Base-by-base conservation (phyloP, 2,888 invertebrate genomes). In the Suillia variegata region DNA sequence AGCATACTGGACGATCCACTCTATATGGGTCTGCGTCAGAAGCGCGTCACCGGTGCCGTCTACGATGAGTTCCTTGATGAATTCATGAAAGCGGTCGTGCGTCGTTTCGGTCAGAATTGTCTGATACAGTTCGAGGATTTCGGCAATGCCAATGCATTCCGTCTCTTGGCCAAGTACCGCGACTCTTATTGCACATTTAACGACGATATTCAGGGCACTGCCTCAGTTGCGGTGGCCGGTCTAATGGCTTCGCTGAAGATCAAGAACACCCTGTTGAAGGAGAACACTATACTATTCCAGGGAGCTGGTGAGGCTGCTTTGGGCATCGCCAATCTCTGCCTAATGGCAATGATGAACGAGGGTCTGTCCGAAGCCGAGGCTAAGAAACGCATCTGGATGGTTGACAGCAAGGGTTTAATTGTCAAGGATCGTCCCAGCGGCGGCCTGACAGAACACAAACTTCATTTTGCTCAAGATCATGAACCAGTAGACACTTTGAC, bases 191-290 rank as follows among this genome's bases (percentile, higher is more conserved):
- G 98, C 83, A 96, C 96, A 13, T 99, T 99, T 84, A 99, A 99
- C 84, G 99, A 99, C 81, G 99, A 99, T 81, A 99, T 99, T 78
- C 98, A 99, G 59, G 97, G 97, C 76, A 96, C 98, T 3, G 98
- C 99, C 2, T 86, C 96, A 4, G 98, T 99, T 17, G 97, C 96
- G 12, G 92, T 98, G 20, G 96, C 95, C 13, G 99, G 99, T 0
- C 84, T 99, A 51, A 80, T 98, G 63, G 93, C 97, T 38, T 91
- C 94, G 21, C 85, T 96, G 45, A 86, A 92, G 61, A 83, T 97
- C 70, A 97, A 96, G 12, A 88, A 90, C 67, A 94, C 88, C 66
- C 87, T 86, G 68, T 85, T 99, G 26, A 88, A 88, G 1, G 93
- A 98, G 18, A 92, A 97, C 78, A 88, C 86, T 22, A 89, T 98